Conservation (phyloP, 2,888 invertebrate species). For the Lissonota sp. region DNA sequence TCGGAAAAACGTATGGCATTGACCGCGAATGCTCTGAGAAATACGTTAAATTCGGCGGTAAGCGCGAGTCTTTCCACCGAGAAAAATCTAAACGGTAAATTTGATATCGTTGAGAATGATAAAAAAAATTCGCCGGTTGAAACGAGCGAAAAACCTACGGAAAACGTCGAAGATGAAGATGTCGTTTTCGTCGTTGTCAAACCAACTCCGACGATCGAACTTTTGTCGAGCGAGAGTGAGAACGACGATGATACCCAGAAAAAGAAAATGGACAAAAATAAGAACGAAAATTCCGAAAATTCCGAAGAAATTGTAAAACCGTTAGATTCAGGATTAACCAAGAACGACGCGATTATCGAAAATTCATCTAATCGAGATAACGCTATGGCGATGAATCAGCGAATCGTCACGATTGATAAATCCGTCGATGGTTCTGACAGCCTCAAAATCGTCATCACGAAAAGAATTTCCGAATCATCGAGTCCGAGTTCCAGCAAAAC, state of each 20-base stretch:
- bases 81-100: constrained; percentile 49
- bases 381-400: constrained; percentile 17
- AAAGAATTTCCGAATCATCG: constrained; percentile 44
- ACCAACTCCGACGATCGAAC: constrained; percentile 80
- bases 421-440: constrained; percentile 43
- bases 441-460: constrained; percentile 54
- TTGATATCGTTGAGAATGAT: constrained; percentile 15
- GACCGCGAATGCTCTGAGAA: constrained; percentile 52
- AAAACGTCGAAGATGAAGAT: constrained; percentile 79
- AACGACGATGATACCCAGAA: constrained; percentile 64
- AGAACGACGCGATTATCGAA: constrained; percentile 25
- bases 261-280: constrained; percentile 31
- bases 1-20: constrained; percentile 49
- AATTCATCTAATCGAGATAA: background rate
- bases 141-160: constrained; percentile 50
- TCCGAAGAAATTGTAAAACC: constrained; percentile 33
- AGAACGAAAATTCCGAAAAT: constrained; percentile 36
- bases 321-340: constrained; percentile 4
- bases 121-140: constrained; percentile 36
- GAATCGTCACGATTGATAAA: constrained; percentile 57
- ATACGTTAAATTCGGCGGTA: constrained; percentile 53
- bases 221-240: constrained; percentile 80
- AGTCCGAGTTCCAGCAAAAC: constrained; percentile 26
- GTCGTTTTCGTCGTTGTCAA: constrained; percentile 80
- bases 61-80: constrained; percentile 57